phyloP scores from a whole-genome alignment of 2,113 vertebrate species.

The Eurypyga helias region DNA sequence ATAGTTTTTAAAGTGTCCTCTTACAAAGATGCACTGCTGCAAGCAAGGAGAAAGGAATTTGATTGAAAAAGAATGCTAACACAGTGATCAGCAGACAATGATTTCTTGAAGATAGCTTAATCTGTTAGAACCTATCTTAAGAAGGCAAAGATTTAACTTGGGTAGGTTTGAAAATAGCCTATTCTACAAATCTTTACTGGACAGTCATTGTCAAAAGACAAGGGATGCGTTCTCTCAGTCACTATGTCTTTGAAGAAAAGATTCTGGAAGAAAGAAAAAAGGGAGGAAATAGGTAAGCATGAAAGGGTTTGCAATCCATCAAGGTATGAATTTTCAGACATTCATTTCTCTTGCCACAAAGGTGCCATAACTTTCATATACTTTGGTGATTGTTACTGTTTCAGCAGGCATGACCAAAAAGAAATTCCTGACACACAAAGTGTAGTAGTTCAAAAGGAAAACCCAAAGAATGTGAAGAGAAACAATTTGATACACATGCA shows the following conservation, averaged over 20 bases:
- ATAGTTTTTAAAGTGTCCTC: background rate
- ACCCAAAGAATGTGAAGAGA: conserved; percentile 2
- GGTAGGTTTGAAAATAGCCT: background rate
- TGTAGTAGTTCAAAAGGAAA: conserved; percentile 34
- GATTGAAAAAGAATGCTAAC: background rate
- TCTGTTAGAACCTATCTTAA: background rate
- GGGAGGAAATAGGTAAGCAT: background rate
- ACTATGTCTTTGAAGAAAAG: background rate
- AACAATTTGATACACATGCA: conserved; percentile 60
- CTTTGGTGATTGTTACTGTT: background rate
- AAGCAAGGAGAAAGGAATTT: background rate
- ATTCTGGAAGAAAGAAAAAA: background rate
- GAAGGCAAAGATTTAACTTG: background rate
- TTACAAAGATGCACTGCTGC: background rate
- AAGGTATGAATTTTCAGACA: background rate
- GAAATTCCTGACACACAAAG: conserved; percentile 5
- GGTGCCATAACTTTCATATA: background rate
- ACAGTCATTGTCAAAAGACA: background rate
- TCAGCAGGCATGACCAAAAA: background rate
- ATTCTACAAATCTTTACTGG: background rate
- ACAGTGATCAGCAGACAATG: background rate
- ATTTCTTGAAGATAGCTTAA: background rate
- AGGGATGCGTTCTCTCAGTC: background rate
- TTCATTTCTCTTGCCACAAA: background rate
- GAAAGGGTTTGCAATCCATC: background rate